Evolutionary conservation across 2,888 invertebrate genomes (phyloP).

Genomic region (Adelphocoris suturalis): DNA sequence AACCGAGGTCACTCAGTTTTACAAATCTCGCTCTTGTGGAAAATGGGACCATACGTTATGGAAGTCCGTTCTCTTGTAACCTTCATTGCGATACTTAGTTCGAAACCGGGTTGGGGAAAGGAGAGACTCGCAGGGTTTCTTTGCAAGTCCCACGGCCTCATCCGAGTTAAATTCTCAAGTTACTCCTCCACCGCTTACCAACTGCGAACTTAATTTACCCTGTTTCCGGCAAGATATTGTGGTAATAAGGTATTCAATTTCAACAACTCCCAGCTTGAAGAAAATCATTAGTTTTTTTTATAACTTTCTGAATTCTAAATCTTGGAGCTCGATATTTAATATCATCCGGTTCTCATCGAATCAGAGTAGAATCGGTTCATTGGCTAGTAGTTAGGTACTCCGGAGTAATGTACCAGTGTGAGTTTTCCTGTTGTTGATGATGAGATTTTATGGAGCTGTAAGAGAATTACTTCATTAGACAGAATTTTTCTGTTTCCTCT

Average conservation of each 20-base stretch:
- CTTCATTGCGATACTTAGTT: slow-evolving; percentile 17
- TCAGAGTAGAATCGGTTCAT: not conserved
- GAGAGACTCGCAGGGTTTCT: not conserved
- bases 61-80: slow-evolving; percentile 12
- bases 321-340: not conserved
- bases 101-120: slow-evolving; percentile 26
- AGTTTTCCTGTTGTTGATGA: no score
- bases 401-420: no score
- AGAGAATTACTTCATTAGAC: no score
- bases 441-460: no score
- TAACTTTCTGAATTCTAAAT: no score
- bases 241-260: not conserved
- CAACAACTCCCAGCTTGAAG: not conserved
- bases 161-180: not conserved
- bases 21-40: not conserved
- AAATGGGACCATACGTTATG: not conserved
- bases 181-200: slow-evolving; percentile 3
- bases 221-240: not conserved
- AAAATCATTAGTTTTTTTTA: no score
- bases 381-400: not conserved
- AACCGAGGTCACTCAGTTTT: no score
- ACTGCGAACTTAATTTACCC: not conserved
- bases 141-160: slow-evolving; percentile 14
- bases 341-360: not conserved
- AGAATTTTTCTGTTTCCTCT: no score